phyloP scores from a whole-genome alignment of 2,113 vertebrate genomes.

The Rhynchopsitta pachyrhyncha region DNA sequence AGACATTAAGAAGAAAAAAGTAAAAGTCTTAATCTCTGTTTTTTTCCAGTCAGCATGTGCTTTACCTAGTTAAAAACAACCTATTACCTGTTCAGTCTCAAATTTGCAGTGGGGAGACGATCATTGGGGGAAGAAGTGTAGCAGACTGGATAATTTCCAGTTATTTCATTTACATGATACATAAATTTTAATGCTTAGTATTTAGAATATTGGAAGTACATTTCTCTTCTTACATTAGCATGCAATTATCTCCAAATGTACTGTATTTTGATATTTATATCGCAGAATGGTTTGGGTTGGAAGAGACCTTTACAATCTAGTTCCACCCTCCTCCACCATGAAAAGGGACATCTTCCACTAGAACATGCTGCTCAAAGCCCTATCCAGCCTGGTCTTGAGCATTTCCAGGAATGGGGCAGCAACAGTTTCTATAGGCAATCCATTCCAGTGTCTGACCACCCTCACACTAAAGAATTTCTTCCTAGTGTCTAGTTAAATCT shows the following conservation, averaged over 20 bases:
- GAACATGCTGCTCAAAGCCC: neutral
- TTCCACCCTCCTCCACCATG: neutral
- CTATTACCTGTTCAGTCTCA: neutral
- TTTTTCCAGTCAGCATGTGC: neutral
- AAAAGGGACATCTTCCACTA: neutral
- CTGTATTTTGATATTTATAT: neutral
- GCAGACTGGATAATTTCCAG: neutral
- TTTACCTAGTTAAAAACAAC: neutral
- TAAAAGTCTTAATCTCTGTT: neutral
- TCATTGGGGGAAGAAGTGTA: fast-evolving
- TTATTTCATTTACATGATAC: neutral
- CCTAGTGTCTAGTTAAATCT: neutral
- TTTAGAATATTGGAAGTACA: neutral
- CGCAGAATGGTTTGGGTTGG: neutral
- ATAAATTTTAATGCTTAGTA: neutral
- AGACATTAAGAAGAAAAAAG: neutral
- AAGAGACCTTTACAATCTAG: neutral
- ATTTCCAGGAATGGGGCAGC: neutral
- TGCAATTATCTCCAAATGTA: neutral
- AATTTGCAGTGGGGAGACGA: neutral
- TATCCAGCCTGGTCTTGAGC: neutral
- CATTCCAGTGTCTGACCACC: neutral
- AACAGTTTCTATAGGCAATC: neutral
- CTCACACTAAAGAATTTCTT: neutral
- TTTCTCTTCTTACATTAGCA: neutral